These are phyloP conservation scores for Prionace glauca DNA, from an alignment of 2,797 vertebrate genomes.

Conservation along the genomic window DNA sequence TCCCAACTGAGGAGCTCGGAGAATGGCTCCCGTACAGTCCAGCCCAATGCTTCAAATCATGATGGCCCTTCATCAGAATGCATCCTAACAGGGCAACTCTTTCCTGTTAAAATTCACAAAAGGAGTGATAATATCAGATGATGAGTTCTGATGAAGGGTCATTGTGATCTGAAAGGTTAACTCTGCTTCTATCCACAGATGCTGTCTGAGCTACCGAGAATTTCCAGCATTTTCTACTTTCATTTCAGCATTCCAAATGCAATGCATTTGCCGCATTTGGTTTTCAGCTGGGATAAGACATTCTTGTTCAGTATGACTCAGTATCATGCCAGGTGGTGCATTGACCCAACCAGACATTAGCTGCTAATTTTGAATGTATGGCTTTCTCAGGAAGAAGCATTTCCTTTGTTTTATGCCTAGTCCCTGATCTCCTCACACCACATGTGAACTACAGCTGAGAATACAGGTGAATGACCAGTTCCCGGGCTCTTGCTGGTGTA, in stretches of 20 bases:
- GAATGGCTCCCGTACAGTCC: too few relatives aligned
- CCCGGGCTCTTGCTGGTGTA: neutral
- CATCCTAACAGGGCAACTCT: too few relatives aligned
- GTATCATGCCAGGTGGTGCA: neutral
- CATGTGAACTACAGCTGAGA: neutral
- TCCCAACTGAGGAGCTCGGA: too few relatives aligned
- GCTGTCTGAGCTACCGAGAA: neutral
- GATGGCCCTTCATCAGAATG: too few relatives aligned
- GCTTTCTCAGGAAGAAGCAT: neutral
- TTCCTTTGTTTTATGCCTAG: neutral
- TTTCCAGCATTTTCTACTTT: neutral
- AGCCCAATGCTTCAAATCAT: too few relatives aligned
- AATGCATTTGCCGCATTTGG: neutral
- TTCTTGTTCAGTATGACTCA: neutral
- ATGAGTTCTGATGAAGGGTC: too few relatives aligned
- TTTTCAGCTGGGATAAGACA: neutral
- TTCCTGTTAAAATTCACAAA: too few relatives aligned
- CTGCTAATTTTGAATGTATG: neutral
- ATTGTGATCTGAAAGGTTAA: too few relatives aligned
- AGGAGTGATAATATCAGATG: too few relatives aligned
- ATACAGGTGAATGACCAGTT: neutral
- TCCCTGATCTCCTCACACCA: neutral
- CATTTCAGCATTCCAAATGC: neutral
- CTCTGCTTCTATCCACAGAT: too few relatives aligned
- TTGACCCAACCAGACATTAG: neutral